A percentile compares a stretch with the other conserved stretches of the same genome.
These are phyloP conservation scores for Okapia johnstoni DNA, from an alignment of 2,113 vertebrate species.

Conservation along the genomic window DNA sequence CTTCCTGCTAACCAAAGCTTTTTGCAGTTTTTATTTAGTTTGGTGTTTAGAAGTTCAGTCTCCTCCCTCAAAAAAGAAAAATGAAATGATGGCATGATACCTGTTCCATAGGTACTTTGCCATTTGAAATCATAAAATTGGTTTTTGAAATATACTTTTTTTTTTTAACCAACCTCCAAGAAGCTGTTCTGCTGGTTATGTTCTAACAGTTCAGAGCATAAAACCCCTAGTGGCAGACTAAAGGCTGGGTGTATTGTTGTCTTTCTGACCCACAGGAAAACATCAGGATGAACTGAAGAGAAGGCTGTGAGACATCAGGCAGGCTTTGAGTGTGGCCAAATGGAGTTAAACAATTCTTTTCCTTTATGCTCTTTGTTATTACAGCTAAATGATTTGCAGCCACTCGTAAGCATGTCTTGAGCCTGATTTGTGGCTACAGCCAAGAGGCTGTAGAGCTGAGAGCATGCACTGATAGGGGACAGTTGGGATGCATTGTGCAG, in stretches of 20 bases:
- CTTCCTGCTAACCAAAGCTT: conserved; percentile 55
- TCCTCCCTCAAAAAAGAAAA: conserved; percentile 29
- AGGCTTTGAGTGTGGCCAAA: conserved; percentile 27
- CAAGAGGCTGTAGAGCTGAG: neutral
- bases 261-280: conserved; percentile 40
- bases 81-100: conserved; percentile 23
- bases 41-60: neutral
- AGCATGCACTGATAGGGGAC: neutral
- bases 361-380: neutral
- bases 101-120: conserved; percentile 12
- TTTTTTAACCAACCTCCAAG: conserved; percentile 28
- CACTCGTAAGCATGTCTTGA: neutral
- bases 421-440: neutral
- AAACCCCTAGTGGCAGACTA: conserved; percentile 53
- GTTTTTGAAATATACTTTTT: conserved; percentile 26
- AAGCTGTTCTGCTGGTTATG: conserved; percentile 49
- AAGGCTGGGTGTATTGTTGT: conserved; percentile 42
- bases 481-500: neutral
- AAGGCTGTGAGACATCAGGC: conserved; percentile 40
- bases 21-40: neutral
- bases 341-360: conserved; percentile 27
- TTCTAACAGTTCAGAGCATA: conserved; percentile 43
- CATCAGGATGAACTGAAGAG: neutral
- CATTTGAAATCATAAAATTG: conserved; percentile 42
- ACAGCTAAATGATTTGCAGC: neutral